Evolutionary conservation across 2,797 vertebrate species (phyloP).

Genomic region (Varecia variegata): DNA sequence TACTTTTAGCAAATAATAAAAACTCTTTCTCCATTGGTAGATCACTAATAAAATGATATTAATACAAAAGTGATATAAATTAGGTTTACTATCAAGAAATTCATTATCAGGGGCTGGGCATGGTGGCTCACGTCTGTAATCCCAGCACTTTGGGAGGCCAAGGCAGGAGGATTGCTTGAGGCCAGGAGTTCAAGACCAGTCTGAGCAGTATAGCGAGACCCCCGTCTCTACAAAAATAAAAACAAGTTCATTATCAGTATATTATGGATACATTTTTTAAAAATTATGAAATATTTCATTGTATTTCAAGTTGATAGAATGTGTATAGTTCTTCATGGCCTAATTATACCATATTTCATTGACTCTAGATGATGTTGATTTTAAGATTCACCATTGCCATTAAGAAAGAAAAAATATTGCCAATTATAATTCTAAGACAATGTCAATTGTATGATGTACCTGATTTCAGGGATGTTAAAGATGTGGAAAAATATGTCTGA

Average conservation of each 20-base stretch:
- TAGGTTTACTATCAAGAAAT: background rate
- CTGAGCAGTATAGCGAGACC: background rate
- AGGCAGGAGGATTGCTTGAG: background rate
- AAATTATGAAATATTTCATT: background rate
- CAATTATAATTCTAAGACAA: background rate
- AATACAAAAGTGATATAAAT: background rate
- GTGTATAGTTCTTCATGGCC: background rate
- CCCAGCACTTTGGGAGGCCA: background rate
- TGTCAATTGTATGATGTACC: background rate
- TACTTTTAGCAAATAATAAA: background rate
- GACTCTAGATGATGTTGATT: background rate
- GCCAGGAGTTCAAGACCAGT: background rate
- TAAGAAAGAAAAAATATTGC: background rate
- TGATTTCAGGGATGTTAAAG: background rate
- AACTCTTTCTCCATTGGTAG: background rate
- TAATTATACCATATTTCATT: background rate
- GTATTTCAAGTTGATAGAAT: background rate
- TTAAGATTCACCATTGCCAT: background rate
- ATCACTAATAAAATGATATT: background rate
- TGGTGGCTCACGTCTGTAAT: background rate
- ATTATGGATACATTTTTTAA: background rate
- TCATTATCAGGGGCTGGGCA: background rate
- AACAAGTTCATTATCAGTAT: background rate
- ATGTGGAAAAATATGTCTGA: background rate
- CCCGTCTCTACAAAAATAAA: background rate